Conservation (phyloP, 2,113 vertebrate species). For the Gymnarchus niloticus region DNA sequence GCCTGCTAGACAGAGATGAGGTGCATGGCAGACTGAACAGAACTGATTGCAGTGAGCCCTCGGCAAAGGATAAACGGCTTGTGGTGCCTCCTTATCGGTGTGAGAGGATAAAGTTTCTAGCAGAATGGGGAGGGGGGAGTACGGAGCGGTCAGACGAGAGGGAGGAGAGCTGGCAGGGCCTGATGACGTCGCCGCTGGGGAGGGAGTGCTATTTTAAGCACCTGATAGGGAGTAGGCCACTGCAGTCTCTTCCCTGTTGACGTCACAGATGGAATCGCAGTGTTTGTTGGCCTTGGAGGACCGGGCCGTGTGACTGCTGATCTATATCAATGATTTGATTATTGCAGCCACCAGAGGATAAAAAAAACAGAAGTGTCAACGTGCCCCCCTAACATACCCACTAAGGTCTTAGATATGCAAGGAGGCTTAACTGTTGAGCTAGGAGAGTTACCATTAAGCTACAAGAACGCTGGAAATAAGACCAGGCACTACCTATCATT, state of each 20-base stretch:
- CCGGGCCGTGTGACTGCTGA: constrained; percentile 47
- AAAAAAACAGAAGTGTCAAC: constrained; percentile 28
- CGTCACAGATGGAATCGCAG: constrained; percentile 54
- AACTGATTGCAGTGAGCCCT: constrained; percentile 39
- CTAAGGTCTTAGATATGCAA: background rate
- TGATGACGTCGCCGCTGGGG: constrained; percentile 45
- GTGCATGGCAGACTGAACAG: background rate
- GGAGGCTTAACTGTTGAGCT: background rate
- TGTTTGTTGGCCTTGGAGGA: constrained; percentile 36
- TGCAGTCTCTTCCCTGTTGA: constrained; percentile 37
- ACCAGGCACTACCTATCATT: background rate
- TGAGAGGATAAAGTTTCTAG: background rate
- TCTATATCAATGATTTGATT: constrained; percentile 53
- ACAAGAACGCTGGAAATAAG: background rate
- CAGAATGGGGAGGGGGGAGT: background rate
- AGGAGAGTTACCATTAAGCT: background rate
- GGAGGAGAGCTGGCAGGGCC: constrained; percentile 10
- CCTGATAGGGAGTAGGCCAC: constrained; percentile 38
- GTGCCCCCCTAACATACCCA: background rate
- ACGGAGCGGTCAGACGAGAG: background rate
- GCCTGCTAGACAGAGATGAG: background rate
- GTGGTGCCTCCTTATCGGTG: constrained; percentile 21
- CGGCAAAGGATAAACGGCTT: constrained; percentile 33
- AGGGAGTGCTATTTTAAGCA: constrained; percentile 55
- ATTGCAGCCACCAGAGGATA: constrained; percentile 35